Conservation (phyloP, 2,797 vertebrate species). For the Rhinophrynus dorsalis region DNA sequence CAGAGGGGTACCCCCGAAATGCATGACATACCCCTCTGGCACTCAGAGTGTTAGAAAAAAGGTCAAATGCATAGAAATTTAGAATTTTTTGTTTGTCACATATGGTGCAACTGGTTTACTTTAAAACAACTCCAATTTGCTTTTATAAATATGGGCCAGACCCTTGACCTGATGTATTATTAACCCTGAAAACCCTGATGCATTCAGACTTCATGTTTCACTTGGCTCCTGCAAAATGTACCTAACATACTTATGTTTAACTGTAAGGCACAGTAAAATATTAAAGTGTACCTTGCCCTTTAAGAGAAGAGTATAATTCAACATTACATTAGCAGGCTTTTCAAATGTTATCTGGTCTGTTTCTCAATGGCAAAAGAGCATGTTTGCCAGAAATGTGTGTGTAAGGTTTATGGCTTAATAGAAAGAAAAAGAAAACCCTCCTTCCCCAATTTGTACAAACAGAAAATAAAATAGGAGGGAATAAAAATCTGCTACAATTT, state of each 20-base stretch:
- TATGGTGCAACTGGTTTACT: too few relatives aligned
- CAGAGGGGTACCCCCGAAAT: too few relatives aligned
- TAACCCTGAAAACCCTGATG: too few relatives aligned
- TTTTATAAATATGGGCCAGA: too few relatives aligned
- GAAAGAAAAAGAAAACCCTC: too few relatives aligned
- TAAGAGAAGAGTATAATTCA: background rate
- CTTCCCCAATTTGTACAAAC: background rate
- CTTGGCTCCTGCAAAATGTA: background rate
- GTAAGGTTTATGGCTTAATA: background rate
- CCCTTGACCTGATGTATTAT: too few relatives aligned
- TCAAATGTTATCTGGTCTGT: background rate
- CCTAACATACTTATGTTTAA: constrained; percentile 25
- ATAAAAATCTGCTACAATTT: background rate
- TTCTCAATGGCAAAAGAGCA: background rate
- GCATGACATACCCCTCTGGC: too few relatives aligned
- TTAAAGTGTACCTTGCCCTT: constrained; percentile 18
- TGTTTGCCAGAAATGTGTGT: background rate
- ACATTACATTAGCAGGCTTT: too few relatives aligned
- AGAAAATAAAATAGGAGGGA: background rate
- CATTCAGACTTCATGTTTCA: background rate
- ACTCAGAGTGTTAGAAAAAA: too few relatives aligned
- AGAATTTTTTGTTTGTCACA: too few relatives aligned
- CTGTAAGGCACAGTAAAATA: constrained; percentile 4
- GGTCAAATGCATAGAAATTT: too few relatives aligned
- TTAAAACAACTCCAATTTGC: too few relatives aligned